Conservation (phyloP, 2,797 vertebrate species). For the Capromys pilorides region DNA sequence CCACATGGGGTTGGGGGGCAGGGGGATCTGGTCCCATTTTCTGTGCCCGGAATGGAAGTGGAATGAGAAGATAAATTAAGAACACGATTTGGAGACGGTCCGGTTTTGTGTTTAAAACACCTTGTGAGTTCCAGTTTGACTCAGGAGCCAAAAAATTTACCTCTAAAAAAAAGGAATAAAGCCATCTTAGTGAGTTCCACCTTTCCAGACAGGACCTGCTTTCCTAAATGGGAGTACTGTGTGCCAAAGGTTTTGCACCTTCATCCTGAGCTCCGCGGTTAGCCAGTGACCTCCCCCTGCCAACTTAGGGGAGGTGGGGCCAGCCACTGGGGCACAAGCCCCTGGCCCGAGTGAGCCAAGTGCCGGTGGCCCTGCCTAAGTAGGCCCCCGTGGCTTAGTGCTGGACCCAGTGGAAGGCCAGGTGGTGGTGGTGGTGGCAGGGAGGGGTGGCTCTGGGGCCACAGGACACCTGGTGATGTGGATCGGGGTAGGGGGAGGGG, state of each 20-base stretch:
- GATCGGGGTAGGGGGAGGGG: fast-evolving
- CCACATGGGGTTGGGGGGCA: neutral
- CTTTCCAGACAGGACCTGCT: neutral
- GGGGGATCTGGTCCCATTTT: conserved; percentile 9
- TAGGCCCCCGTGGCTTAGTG: neutral
- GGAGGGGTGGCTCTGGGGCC: neutral
- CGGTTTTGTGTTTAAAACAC: neutral
- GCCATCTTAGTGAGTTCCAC: neutral
- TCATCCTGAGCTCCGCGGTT: neutral
- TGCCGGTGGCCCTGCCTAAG: too few relatives aligned
- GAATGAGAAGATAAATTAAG: conserved; percentile 31
- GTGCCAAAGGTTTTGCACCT: neutral
- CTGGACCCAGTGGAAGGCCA: neutral
- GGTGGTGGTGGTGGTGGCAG: neutral
- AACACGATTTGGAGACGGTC: neutral
- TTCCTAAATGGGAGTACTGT: neutral
- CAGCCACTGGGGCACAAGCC: neutral
- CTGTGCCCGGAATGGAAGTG: neutral
- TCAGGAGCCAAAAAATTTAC: neutral
- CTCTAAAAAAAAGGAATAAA: neutral
- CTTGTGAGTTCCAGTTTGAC: neutral
- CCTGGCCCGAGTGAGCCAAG: neutral
- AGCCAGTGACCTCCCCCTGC: neutral
- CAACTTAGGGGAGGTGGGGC: neutral
- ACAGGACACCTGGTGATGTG: neutral